A percentile compares a stretch with the other conserved stretches of the same genome.
Evolutionary conservation across 2,888 invertebrate species (phyloP).

Genomic region (Hedya salicella): DNA sequence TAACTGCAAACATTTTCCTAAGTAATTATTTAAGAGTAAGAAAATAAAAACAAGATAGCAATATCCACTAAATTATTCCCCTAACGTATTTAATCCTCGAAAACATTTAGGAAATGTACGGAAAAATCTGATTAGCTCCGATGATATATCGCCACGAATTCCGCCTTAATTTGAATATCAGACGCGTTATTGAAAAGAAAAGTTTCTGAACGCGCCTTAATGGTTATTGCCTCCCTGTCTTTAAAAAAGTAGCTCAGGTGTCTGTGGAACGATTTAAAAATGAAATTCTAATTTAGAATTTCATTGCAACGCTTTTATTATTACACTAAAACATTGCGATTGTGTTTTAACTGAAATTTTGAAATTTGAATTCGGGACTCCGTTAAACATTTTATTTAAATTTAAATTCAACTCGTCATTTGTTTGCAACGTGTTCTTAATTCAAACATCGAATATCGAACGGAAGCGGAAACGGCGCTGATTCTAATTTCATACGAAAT

Average conservation of each 20-base stretch:
- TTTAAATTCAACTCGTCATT: constrained; percentile 53
- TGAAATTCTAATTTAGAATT: constrained; percentile 20
- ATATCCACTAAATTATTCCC: constrained; percentile 63
- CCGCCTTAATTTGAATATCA: constrained; percentile 84
- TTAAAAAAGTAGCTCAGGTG: constrained; percentile 42
- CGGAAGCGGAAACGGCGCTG: constrained; percentile 84
- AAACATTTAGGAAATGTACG: constrained; percentile 70
- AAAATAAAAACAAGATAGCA: constrained; percentile 53
- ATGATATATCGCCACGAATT: constrained; percentile 81
- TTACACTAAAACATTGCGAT: neutral
- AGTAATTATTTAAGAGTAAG: constrained; percentile 21
- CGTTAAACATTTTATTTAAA: constrained; percentile 2
- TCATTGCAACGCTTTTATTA: neutral
- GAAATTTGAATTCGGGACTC: constrained; percentile 4
- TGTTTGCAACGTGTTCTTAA: constrained; percentile 77
- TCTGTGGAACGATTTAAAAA: constrained; percentile 33
- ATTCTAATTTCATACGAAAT: constrained; percentile 83
- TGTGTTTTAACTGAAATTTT: neutral
- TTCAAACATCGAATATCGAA: constrained; percentile 80
- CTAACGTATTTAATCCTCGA: constrained; percentile 69
- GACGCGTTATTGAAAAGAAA: constrained; percentile 85
- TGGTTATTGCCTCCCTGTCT: constrained; percentile 43
- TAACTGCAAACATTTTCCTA: neutral
- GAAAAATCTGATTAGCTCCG: constrained; percentile 78
- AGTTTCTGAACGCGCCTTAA: constrained; percentile 67